A percentile compares a stretch with the other conserved stretches of the same genome.
phyloP scores from a whole-genome alignment of 2,888 invertebrate species.

The Drosophila setosimentum region DNA sequence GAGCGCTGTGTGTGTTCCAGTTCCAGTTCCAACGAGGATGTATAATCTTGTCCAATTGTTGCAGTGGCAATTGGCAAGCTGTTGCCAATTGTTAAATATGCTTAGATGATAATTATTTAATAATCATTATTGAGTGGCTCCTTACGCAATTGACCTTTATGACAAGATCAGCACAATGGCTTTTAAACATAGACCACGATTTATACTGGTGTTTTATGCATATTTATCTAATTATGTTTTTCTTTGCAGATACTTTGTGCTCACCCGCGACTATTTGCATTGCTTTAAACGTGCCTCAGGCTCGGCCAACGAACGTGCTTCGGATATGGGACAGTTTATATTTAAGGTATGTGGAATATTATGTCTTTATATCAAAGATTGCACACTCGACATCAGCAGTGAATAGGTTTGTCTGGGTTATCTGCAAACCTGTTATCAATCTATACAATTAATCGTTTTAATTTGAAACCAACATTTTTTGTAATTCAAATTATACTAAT shows the following conservation, averaged over 20 bases:
- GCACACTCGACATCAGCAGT: neutral
- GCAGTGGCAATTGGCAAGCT: slow-evolving; percentile 43
- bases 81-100: slow-evolving; percentile 10
- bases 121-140: slow-evolving; percentile 36
- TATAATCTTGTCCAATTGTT: slow-evolving; percentile 38
- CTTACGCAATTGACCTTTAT: slow-evolving; percentile 61
- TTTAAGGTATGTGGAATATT: slow-evolving; percentile 86
- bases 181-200: slow-evolving; percentile 31
- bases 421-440: neutral
- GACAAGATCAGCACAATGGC: slow-evolving; percentile 5
- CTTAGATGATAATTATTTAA: slow-evolving; percentile 15
- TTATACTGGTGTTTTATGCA: neutral
- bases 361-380: neutral
- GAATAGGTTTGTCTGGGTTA: neutral
- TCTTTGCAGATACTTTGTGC: slow-evolving; percentile 87
- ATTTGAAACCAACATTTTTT: neutral
- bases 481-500: neutral
- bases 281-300: slow-evolving; percentile 88
- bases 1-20: slow-evolving; percentile 27
- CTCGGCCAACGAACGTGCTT: slow-evolving; percentile 86
- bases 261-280: slow-evolving; percentile 88
- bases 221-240: slow-evolving; percentile 8
- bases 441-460: neutral
- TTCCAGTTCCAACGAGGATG: too few species aligned
- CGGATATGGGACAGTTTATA: slow-evolving; percentile 89